Evolutionary conservation across 2,797 vertebrate species (phyloP), one percentile per base, ranked within the genome.

Genomic region (Peromyscus aztecus): DNA sequence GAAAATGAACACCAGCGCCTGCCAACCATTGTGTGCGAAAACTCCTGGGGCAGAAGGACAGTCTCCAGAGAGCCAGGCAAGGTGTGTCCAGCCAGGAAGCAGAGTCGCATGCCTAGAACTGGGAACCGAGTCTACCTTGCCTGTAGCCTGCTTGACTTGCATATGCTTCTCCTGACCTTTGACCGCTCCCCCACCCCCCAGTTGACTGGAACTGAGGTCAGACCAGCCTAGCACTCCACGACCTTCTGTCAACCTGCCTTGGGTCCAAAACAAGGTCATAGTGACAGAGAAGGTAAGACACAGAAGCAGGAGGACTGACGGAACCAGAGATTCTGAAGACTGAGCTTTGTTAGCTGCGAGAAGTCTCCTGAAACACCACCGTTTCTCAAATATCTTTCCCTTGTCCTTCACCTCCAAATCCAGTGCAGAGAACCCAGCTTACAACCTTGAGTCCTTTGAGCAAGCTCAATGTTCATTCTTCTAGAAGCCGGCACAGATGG

Each of bases 11-110:
- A 94, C 37, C 88, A 12, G 67, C 94, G 91, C 43, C 96, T 97
- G 98, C 98, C 98, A 98, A 96, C 96, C 96, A 96, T 98, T 97
- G 98, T 98, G 97, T 83, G 85, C 4, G 76, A 85, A 97, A 97
- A 83, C 80, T 96, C 98, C 98, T 14, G 1, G 19, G 98, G 98
- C 93, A 78, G 95, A 96, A 98, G 97, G 97, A 93, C 55, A 37
- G 91, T 97, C 96, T 94, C 81, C 82, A 65, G 91, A 55, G 67
- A 95, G 57, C 90, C 76, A 85, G n/a, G 80, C 34, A 19, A 98
- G 98, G 97, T 88, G 97, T 95, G 97, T 61, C 94, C 90, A 46
- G 91, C 52, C 84, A 24, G 83, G 91, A 97, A 85, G 81, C 92
- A 34, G 65, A 92, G 69, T 31, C 0, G 4, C 63, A 37, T 78